A percentile compares a stretch with the other conserved stretches of the same genome.
phyloP scores from a whole-genome alignment of 2,888 invertebrate species.

The Cantharis rufa region DNA sequence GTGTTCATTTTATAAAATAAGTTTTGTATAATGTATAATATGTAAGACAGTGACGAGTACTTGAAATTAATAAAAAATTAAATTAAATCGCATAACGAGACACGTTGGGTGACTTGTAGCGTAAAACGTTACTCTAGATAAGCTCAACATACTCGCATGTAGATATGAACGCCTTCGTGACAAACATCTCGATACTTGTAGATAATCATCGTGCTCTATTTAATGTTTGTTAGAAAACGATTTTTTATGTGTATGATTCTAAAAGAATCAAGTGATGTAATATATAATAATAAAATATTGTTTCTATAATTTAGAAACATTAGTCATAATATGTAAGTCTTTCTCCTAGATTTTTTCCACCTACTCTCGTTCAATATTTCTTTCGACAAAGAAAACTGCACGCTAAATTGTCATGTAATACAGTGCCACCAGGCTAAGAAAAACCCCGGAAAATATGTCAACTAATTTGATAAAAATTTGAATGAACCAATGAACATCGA shows the following conservation, averaged over 20 bases:
- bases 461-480: no score
- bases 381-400: no score
- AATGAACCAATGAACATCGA: no score
- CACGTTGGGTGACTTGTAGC: constrained; percentile 29
- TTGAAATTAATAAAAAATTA: not conserved
- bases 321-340: constrained; percentile 52
- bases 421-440: no score
- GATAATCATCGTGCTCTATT: constrained; percentile 55
- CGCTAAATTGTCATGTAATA: no score
- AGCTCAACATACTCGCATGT: constrained; percentile 47
- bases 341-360: not conserved
- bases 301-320: constrained; percentile 58
- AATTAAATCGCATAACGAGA: constrained; percentile 25
- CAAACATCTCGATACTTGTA: constrained; percentile 50
- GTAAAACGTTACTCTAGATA: constrained; percentile 31
- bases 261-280: constrained; percentile 57
- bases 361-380: no score
- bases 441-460: no score
- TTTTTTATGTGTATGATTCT: constrained; percentile 58
- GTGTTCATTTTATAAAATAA: constrained; percentile 11
- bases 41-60: constrained; percentile 19
- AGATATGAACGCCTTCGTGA: constrained; percentile 44
- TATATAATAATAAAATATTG: constrained; percentile 54
- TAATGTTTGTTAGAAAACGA: constrained; percentile 56
- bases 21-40: not conserved